Evolutionary conservation across 2,888 invertebrate genomes (phyloP), one percentile per base, ranked within the genome.

Genomic region (Hypercompe scribonia): DNA sequence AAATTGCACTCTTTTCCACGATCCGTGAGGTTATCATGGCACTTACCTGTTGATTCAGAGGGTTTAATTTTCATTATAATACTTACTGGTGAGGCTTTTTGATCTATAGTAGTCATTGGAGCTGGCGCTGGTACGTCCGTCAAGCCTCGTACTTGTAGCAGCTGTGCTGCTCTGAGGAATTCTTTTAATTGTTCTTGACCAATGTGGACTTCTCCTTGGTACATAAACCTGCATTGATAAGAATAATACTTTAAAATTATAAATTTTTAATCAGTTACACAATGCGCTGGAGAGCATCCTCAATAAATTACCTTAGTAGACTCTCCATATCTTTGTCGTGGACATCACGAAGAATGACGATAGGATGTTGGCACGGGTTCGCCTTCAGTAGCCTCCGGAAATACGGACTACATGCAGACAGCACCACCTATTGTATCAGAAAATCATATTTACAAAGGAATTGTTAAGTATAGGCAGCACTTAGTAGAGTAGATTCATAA

Each of bases 401-500:
- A 94, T 98, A 99, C 66, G 98, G 98, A 94, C 98, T 98, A 96
- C 99, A 99, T 79, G 99, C 99, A 82, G 98, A 98, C 81, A 99
- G 96, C 86, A 99, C 99, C 87, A 95, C 95, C 95, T 95, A 73
- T 28, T 71, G 50, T 67, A n/a, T 33, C 70, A 78, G 4, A 65
- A 42, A 70, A 7, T 46, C 31, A 54, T 11, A 42, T 46, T 65
- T 42, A 31, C 33, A 33, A 46, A 18, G 15, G 24, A 18, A 4
- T 24, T 36, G 5, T 54, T 2, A 8, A 24, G 54, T 10, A n/a
- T n/a, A 8, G 5, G 2, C 0, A 10, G 24, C 24, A n/a, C 21
- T 42, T 3, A 1, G 15, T 42, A 15, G 42, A 42, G 18, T 42
- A 39, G 11, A 18, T 13, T 42, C 42, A 15, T 42, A 13, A 3